Evolutionary conservation across 2,113 vertebrate species (phyloP), one percentile per base, ranked within the genome.

Genomic region (Paradoxurus hermaphroditus): DNA sequence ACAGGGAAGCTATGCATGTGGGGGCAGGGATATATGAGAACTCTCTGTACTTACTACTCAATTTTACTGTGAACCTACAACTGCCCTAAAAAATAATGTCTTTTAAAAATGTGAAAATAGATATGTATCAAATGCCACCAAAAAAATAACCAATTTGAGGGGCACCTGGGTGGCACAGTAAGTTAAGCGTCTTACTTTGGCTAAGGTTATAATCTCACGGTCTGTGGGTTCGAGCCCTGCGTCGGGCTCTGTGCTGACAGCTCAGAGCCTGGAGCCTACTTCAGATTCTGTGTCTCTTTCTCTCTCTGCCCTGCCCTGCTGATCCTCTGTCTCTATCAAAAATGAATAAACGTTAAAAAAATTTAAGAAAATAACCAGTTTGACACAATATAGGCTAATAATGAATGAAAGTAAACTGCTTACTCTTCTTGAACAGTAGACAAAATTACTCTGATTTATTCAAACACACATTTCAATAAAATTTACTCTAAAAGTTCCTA

Each of bases 21-120:
- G 46, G 25, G n/a, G 36, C 14, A 39, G 41, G 21, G 11, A 11
- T 81, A 51, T 39, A 67, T 39, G 46, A 21, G 31, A 95, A 88
- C 31, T 83, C 53, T 59, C 36, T 16, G 31, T 81, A 75, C 19
- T 77, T 75, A 21, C 46, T 44, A 21, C 27, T 82, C 4, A 77
- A 84, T 88, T 92, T 75, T 92, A 86, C 67, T 95, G 10, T 84
- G 49, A 95, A 89, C 49, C 59, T 88, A 68, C 82, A 81, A 84
- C 31, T 67, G 46, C 46, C 36, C 46, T 73, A 92, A 92, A 88
- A 82, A 79, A 79, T 63, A 41, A 53, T 56, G 34, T 25, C 31
- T 56, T 56, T 56, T 56, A 19, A 56, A 56, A 23, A 21, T 56
- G 21, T 56, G 56, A 56, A 56, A 56, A 56, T 21, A 56, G 56